Evolutionary conservation across 1,140 invertebrate genomes (phyloP).

Genomic region (Anoplolepis gracilipes): DNA sequence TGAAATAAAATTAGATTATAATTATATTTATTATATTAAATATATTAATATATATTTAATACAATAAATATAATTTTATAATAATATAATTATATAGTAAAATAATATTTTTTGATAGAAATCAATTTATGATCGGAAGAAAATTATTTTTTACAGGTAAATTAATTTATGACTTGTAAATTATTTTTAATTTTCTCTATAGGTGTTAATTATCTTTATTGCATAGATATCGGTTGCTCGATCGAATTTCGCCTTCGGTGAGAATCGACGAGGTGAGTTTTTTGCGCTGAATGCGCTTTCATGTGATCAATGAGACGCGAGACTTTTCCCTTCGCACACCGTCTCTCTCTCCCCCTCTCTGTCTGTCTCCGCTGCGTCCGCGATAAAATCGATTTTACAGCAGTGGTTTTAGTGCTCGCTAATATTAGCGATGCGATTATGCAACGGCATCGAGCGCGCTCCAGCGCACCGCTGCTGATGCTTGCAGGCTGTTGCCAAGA

Average conservation of each 20-base stretch:
- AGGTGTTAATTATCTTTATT: neutral
- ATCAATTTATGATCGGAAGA: neutral
- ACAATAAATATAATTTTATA: too few relatives aligned
- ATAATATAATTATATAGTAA: too few relatives aligned
- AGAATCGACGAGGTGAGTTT: constrained; percentile 16
- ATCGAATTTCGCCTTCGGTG: constrained; percentile 26
- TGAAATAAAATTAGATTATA: too few relatives aligned
- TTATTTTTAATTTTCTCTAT: neutral
- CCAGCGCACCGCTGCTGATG: neutral
- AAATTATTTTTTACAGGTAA: neutral
- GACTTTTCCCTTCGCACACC: neutral
- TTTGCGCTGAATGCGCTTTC: constrained; percentile 23
- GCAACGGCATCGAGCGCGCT: constrained; percentile 54
- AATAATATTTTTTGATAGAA: neutral
- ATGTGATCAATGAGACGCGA: constrained; percentile 47
- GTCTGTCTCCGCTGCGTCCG: neutral
- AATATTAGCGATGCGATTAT: constrained; percentile 67
- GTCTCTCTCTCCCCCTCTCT: neutral
- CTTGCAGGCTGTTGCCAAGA: constrained; percentile 58
- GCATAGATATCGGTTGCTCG: constrained; percentile 7
- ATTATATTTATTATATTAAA: too few relatives aligned
- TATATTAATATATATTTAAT: too few relatives aligned
- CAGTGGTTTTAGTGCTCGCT: constrained; percentile 47
- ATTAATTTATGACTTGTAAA: neutral
- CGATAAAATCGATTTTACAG: constrained; percentile 59